A percentile compares a stretch with the other conserved stretches of the same genome.
Evolutionary conservation across 2,797 vertebrate genomes (phyloP).

Genomic region (Onychomys leucogaster): DNA sequence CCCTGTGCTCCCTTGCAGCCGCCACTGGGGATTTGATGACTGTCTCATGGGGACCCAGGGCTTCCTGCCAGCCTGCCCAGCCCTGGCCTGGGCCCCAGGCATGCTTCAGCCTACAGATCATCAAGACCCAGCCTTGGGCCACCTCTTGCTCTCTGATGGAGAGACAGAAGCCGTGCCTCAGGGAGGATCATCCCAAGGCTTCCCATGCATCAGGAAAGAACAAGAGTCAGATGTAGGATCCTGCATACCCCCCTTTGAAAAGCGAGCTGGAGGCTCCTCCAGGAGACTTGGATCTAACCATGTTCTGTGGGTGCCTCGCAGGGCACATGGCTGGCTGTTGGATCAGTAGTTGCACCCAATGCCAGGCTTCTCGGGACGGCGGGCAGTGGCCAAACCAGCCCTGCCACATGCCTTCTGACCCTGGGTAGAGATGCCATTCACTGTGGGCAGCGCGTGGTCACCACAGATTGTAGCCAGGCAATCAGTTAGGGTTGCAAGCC

Average conservation of each 20-base stretch:
- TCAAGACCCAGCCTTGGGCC: neutral
- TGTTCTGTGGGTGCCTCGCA: conserved; percentile 25
- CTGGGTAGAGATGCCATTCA: conserved; percentile 78
- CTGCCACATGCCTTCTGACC: conserved; percentile 86
- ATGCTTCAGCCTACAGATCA: neutral
- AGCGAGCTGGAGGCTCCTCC: neutral
- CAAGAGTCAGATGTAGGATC: neutral
- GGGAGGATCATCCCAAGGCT: neutral
- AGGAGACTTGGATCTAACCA: neutral
- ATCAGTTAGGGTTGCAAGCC: neutral
- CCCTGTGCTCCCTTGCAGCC: conserved; percentile 35
- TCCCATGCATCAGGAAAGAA: neutral
- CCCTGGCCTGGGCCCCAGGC: neutral
- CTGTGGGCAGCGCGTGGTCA: neutral
- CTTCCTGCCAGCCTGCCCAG: conserved; percentile 63
- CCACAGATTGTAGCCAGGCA: neutral
- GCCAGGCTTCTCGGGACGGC: conserved; percentile 83
- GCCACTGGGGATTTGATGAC: conserved; percentile 56
- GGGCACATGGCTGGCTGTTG: conserved; percentile 53
- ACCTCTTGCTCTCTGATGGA: neutral
- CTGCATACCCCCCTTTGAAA: fast-evolving
- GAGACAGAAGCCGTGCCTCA: neutral
- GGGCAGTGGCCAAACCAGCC: conserved; percentile 88
- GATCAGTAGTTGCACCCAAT: conserved; percentile 67
- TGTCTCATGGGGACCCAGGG: conserved; percentile 66